Conservation (phyloP, 2,888 invertebrate species). For the Synergus umbraculus region DNA sequence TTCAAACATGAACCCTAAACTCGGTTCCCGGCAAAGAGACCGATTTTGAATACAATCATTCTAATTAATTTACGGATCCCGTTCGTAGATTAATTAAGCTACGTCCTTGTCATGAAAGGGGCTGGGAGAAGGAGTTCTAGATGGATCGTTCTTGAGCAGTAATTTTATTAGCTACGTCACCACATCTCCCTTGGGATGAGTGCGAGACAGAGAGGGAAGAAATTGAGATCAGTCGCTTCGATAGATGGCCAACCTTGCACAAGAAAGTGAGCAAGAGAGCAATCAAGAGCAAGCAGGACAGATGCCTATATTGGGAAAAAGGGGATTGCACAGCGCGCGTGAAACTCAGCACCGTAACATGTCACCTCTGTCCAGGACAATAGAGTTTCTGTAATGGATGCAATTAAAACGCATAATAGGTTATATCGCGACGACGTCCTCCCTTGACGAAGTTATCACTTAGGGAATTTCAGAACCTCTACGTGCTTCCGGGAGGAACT, state of each 20-base stretch:
- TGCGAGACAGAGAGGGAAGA: not conserved
- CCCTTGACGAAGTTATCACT: constrained; percentile 65
- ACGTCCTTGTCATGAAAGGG: constrained; percentile 28
- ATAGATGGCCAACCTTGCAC: not conserved
- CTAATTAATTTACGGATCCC: constrained; percentile 38
- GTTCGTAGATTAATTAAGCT: constrained; percentile 24
- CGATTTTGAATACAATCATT: constrained; percentile 33
- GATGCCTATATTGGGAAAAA: not conserved
- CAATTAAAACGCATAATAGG: constrained; percentile 74
- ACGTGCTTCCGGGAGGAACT: constrained; percentile 48
- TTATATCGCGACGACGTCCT: constrained; percentile 59
- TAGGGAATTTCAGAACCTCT: constrained; percentile 55
- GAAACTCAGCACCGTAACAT: constrained; percentile 30
- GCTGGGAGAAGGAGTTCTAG: constrained; percentile 16
- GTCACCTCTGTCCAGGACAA: constrained; percentile 54
- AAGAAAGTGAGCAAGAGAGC: constrained; percentile 27
- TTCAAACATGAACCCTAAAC: constrained; percentile 24
- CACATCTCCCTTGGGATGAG: constrained; percentile 15
- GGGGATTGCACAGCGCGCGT: not conserved
- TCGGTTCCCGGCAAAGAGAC: constrained; percentile 1
- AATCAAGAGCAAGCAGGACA: constrained; percentile 5
- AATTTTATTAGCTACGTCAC: constrained; percentile 38
- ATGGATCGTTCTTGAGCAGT: constrained; percentile 37
- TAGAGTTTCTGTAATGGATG: constrained; percentile 69
- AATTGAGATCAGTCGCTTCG: constrained; percentile 34